Base-by-base conservation (phyloP, 35 echinoderm and acorn worm species). In the Patiria miniata region DNA sequence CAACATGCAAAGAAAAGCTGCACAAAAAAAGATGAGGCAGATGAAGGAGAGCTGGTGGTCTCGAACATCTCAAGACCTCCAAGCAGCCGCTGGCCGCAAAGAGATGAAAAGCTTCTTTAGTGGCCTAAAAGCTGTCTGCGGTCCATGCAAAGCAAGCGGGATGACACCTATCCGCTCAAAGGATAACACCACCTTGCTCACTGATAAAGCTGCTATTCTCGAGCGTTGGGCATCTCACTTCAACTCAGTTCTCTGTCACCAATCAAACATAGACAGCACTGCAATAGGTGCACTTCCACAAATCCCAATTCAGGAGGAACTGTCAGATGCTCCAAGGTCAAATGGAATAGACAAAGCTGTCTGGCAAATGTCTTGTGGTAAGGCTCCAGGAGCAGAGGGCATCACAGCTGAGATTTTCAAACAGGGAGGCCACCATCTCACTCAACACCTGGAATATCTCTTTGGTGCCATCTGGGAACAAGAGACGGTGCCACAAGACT, bases 401-500 rank as follows among this genome's bases (percentile, higher is more conserved):
- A 57, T 57, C 54, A 18, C 54, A 57, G 54, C 54, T 57, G 54
- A 57, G 54, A 57, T 57, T 57, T 57, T 57, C 8, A 57, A 57
- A 57, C 54, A 57, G 54, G 1, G 1, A 57, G 54, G 54, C 1
- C 15, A 57, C 54, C 54, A 57, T 57, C 54, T 57, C 7, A 57
- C 2, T 57, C 8, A 57, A 57, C 0, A n/a, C 7, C 54, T 4
- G 1, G 22, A 57, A 18, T n/a, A 57, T 8, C 54, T n/a, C n/a
- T n/a, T n/a, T n/a, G n/a, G n/a, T n/a, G n/a, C n/a, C n/a, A n/a
- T n/a, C n/a, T n/a, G n/a, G n/a, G n/a, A n/a, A n/a, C n/a, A n/a
- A n/a, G n/a, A n/a, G n/a, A n/a, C n/a, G n/a, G n/a, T n/a, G n/a
- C n/a, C n/a, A n/a, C n/a, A n/a, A n/a, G n/a, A n/a, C n/a, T n/a